Base-by-base conservation (phyloP, 2,797 vertebrate genomes). In the Arrhamphus sclerolepis region DNA sequence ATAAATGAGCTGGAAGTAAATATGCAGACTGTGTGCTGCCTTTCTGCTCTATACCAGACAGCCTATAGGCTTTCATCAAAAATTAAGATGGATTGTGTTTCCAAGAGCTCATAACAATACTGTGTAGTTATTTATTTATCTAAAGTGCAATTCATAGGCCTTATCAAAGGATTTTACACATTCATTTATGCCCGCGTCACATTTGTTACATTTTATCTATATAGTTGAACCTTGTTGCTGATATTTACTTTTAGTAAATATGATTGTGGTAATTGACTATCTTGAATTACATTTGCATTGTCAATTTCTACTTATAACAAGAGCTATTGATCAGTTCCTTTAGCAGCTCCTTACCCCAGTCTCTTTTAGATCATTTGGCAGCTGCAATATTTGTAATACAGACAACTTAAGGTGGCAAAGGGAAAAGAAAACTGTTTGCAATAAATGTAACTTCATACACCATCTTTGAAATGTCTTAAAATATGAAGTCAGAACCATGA, bases 1-100 rank as follows among this genome's bases (percentile, higher is more conserved):
- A 93, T 91, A 93, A 93, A 93, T 93, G 90, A 92, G 87, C 86
- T 92, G 91, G 92, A 92, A 93, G 90, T 90, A 92, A 92, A 90
- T 87, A 92, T 89, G 88, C 89, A 88, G 88, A 64, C 86, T 86
- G 83, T 86, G 88, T 83, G 81, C 73, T 83, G 86, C 39, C 83
- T 86, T 76, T 77, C 70, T 14, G 50, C 80, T 84, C 80, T 80
- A 75, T 74, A 84, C 70, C 81, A 90, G 80, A 74, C 82, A 72
- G 64, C 77, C 77, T 52, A 78, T 84, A 68, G 87, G 80, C 87
- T 92, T 92, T 90, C 84, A 89, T 87, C 77, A 85, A 86, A 86
- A 88, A 90, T 89, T 19, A 90, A 91, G 89, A 92, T 87, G 84
- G 86, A 90, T 90, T 78, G 71, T 77, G 81, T 82, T 69, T 77